Conservation (phyloP, 2,888 invertebrate species). For the Epinotia bilunana region DNA sequence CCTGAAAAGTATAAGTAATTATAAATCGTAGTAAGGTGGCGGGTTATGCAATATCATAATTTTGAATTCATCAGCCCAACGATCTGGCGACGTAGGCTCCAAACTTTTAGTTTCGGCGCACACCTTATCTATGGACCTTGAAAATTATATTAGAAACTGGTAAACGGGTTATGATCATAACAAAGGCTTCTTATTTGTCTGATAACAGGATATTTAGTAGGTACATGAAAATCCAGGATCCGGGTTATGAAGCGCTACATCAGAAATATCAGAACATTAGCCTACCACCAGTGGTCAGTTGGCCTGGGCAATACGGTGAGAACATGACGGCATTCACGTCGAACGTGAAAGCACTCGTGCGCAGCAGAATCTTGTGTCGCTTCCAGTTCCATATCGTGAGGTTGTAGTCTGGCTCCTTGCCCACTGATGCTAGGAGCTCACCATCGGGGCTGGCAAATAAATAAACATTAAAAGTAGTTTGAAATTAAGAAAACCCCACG, state of each 20-base stretch:
- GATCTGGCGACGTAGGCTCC: too few relatives aligned
- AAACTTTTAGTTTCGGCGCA: too few relatives aligned
- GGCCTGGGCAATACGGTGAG: constrained; percentile 91
- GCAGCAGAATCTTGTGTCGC: constrained; percentile 88
- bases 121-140: too few relatives aligned
- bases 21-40: background rate
- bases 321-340: constrained; percentile 92
- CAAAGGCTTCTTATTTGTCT: too few relatives aligned
- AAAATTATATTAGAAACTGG: too few relatives aligned
- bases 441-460: constrained; percentile 88
- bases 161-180: too few relatives aligned
- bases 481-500: too few relatives aligned
- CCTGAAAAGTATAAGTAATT: constrained; percentile 69
- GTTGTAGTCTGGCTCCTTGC: constrained; percentile 93
- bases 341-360: constrained; percentile 92
- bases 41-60: background rate
- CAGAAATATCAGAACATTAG: background rate
- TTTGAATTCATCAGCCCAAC: background rate
- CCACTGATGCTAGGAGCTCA: constrained; percentile 91
- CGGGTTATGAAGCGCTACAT: too few relatives aligned
- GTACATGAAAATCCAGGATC: too few relatives aligned
- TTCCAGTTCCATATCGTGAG: constrained; percentile 96
- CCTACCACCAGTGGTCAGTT: constrained; percentile 90
- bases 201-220: too few relatives aligned
- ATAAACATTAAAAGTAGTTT: background rate